Evolutionary conservation across 1,140 invertebrate species (phyloP), one percentile per base, ranked within the genome.

Genomic region (Lasaia peninsularis): DNA sequence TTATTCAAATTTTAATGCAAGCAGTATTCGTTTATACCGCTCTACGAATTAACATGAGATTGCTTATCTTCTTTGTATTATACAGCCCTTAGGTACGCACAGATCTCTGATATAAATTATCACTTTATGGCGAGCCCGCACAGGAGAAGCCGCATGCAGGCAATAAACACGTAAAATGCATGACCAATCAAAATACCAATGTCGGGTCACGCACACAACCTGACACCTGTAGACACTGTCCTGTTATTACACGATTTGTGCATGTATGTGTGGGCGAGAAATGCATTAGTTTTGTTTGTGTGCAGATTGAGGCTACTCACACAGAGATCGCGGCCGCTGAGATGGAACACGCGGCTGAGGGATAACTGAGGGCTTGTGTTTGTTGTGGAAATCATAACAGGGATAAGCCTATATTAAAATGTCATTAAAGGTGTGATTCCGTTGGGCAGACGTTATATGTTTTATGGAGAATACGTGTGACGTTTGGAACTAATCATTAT

Each of bases 181-280:
- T 88, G 86, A 88, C 86, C 86, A 88, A 88, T 88, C 86, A 88
- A 88, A 88, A 88, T 88, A 88, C 83, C 83, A 87, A 81, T 80
- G 83, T 72, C 77, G 69, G 75, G 68, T 71, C 76, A 85, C 83
- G 61, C 78, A 84, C 81, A 80, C 78, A 56, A 0, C 2, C 11
- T 12, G 28, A 59, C 16, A 21, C 18, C 37, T 40, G 40, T 20
- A 11, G 18, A n/a, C 20, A 48, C 11, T 6, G 12, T 21, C 35
- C 20, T 67, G 65, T 78, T 32, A 7, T 14, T 33, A 80, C 63
- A 63, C 20, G 37, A 0, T 6, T 1, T 21, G 2, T 56, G 37
- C n/a, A n/a, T 33, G 7, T 14, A 16, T 70, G 66, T 71, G 65
- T 57, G 65, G 16, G 65, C 56, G 59, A 60, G 65, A 70, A 77